A percentile compares a stretch with the other conserved stretches of the same genome.
These are phyloP conservation scores for Caenorhabditis afra DNA, from an alignment of 2,888 invertebrate genomes.

Conservation along the genomic window DNA sequence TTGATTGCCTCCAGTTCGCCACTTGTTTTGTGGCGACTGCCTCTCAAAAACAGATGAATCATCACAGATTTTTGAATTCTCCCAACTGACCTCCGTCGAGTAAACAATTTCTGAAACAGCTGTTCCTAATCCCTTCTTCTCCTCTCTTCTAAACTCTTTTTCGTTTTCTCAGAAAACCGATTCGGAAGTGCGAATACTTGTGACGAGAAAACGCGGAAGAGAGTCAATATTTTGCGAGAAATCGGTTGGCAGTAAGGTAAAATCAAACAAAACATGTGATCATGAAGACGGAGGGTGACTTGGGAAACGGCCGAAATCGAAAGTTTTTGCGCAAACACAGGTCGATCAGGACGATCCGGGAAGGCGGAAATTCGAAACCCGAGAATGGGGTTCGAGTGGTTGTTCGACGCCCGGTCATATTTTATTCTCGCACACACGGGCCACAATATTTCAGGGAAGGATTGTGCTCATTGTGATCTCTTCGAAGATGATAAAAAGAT, in stretches of 20 bases:
- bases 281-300: constrained; percentile 34
- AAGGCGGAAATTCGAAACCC: constrained; percentile 38
- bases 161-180: not conserved
- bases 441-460: too few species aligned
- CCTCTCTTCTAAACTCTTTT: not conserved
- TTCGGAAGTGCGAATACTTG: not conserved
- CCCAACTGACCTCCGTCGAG: not conserved
- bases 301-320: constrained; percentile 48
- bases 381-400: constrained; percentile 22
- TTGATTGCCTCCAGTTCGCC: not conserved
- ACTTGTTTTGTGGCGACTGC: not conserved
- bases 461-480: too few species aligned
- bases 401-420: constrained; percentile 26
- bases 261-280: constrained; percentile 55
- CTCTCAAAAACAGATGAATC: not conserved
- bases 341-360: constrained; percentile 34
- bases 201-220: constrained; percentile 5
- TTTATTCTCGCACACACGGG: not conserved
- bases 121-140: not conserved
- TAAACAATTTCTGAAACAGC: not conserved
- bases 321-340: constrained; percentile 52
- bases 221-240: constrained; percentile 55
- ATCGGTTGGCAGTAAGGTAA: constrained; percentile 48
- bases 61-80: not conserved
- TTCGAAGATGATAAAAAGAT: not conserved